Conservation (phyloP, 1,140 invertebrate species). For the Whitmania pigra region DNA sequence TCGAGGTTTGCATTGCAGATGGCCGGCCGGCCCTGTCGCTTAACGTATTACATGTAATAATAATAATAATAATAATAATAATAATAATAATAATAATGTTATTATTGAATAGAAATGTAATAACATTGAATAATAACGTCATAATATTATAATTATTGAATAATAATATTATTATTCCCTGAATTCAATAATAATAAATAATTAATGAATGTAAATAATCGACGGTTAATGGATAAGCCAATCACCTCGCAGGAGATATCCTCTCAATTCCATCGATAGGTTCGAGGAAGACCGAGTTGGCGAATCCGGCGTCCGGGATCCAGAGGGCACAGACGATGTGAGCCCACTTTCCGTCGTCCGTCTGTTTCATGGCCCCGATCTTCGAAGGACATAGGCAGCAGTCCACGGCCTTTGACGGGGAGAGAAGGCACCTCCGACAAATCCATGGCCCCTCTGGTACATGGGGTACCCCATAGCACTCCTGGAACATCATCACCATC, state of each 20-base stretch:
- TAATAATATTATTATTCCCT: neutral
- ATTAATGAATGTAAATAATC: neutral
- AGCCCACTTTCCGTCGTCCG: slow-evolving; percentile 86
- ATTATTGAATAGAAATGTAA: too few relatives aligned
- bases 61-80: neutral
- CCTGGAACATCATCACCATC: slow-evolving; percentile 37
- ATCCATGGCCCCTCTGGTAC: slow-evolving; percentile 99
- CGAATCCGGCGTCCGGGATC: slow-evolving; percentile 96
- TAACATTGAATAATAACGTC: too few relatives aligned
- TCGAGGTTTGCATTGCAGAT: neutral
- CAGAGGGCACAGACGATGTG: slow-evolving; percentile 96
- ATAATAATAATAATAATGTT: neutral
- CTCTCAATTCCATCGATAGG: slow-evolving; percentile 91
- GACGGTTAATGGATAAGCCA: neutral
- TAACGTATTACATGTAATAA: neutral
- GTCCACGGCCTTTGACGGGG: slow-evolving; percentile 82
- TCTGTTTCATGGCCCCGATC: slow-evolving; percentile 96
- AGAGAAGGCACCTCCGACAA: slow-evolving; percentile 82
- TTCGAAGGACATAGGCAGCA: slow-evolving; percentile 94
- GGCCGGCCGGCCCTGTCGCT: neutral
- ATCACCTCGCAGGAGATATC: slow-evolving; percentile 68
- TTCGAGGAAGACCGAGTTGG: slow-evolving; percentile 76
- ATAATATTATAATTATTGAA: too few relatives aligned
- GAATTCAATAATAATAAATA: slow-evolving; percentile 4
- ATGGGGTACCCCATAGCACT: slow-evolving; percentile 97